These are phyloP conservation scores for Poecilia latipinna DNA, from an alignment of 2,113 vertebrate genomes.

Conservation along the genomic window DNA sequence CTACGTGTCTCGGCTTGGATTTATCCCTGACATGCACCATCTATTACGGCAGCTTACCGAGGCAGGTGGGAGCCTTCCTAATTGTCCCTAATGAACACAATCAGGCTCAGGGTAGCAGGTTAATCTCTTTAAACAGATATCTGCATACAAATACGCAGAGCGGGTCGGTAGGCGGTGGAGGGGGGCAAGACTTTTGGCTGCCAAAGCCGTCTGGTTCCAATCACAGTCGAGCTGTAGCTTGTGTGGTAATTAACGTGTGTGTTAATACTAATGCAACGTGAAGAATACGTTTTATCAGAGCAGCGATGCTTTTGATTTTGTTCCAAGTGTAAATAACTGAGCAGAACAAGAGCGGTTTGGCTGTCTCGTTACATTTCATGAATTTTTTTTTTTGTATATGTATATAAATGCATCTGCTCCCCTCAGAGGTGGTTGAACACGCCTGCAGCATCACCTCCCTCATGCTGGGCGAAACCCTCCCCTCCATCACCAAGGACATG, in stretches of 20 bases:
- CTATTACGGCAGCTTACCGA: not conserved
- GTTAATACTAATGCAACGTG: not conserved
- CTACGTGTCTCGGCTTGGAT: not conserved
- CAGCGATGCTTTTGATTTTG: too few species aligned
- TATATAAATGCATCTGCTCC: not conserved
- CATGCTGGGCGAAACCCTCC: conserved; percentile 95
- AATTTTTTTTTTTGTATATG: too few species aligned
- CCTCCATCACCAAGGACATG: conserved; percentile 98
- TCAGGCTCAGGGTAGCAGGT: not conserved
- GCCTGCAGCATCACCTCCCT: conserved; percentile 96
- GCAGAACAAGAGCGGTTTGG: not conserved
- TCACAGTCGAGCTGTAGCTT: not conserved
- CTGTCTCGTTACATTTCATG: too few species aligned
- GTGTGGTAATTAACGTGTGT: not conserved
- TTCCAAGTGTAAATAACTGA: not conserved
- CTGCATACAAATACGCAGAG: not conserved
- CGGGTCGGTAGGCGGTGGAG: not conserved
- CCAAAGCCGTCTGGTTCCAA: not conserved
- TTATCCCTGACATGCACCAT: not conserved
- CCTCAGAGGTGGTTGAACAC: conserved; percentile 96
- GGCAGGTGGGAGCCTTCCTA: not conserved
- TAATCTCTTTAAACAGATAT: conserved; percentile 9
- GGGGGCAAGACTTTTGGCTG: not conserved
- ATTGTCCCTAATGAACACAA: conserved; percentile 10
- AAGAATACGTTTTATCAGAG: not conserved